Base-by-base conservation (phyloP, 2,888 invertebrate genomes). In the Chaitophorus viminalis region DNA sequence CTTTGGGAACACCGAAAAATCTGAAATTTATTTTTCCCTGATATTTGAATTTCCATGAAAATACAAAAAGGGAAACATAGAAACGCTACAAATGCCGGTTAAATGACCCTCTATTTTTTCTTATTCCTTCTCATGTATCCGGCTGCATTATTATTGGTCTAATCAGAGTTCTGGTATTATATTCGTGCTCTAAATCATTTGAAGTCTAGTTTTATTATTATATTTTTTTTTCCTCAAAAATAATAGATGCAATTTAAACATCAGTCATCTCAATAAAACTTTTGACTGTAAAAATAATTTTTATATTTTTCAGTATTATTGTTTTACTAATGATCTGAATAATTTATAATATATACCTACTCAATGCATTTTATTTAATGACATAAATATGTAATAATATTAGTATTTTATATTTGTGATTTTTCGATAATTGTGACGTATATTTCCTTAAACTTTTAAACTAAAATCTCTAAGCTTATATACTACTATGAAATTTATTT, bases 131-230 rank as follows among this genome's bases (percentile, higher is more conserved):
- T 21, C 29, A 74, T 60, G 29, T 83, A 60, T 60, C 75, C 21
- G 29, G 46, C 68, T 60, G 29, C 52, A 75, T 83, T 83, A 83
- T 74, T 82, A 36, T 60, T 82, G 60, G 74, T 60, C 74, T 60
- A 75, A 83, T 74, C 83, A 74, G 52, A 74, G 31, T 82, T 82
- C 74, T 18, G 54, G 60, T 25, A 75, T 60, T 75, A 39, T 75
- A 82, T 36, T n/a, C 33, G 52, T 72, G 82, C 52, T 72, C 25
- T 54, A 52, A 72, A 82, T 82, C 60, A 79, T 36, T 39, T 25
- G 9, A 70, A 25, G 29, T 29, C 18, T 52, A n/a, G 72, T 72
- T n/a, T 74, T 33, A 82, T 29, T 82, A 52, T 33, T 81, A 74
- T 74, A 68, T 81, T 70, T 68, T 5, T 79, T 82, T 82, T 82